Evolutionary conservation across 2,797 vertebrate species (phyloP).

Genomic region (Anabacerthia variegaticeps): DNA sequence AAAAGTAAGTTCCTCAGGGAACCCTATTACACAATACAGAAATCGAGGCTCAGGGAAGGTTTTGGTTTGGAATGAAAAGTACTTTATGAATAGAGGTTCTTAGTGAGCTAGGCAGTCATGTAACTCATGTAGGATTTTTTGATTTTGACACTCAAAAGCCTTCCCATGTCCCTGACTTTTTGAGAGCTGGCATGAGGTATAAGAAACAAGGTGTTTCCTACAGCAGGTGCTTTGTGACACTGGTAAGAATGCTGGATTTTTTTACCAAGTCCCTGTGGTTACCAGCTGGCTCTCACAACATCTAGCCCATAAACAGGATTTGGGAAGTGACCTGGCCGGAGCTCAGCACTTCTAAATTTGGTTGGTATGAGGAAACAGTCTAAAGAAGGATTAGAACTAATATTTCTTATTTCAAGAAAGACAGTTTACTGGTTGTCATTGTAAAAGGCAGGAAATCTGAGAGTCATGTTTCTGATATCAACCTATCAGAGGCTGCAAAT

Average conservation of each 20-base stretch:
- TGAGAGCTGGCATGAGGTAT: neutral
- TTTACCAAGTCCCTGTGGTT: neutral
- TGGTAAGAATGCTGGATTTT: neutral
- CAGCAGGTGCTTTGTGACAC: neutral
- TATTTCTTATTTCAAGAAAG: neutral
- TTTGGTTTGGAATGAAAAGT: neutral
- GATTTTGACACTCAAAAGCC: neutral
- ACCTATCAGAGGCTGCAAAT: neutral
- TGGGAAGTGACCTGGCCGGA: neutral
- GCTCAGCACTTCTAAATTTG: neutral
- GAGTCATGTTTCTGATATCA: neutral
- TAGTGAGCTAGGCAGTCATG: neutral
- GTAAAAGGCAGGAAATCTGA: neutral
- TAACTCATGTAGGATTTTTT: neutral
- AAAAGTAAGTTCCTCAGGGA: neutral
- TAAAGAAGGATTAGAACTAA: neutral
- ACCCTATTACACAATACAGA: neutral
- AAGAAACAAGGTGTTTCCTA: neutral
- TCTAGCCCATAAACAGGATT: neutral
- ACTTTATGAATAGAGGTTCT: neutral
- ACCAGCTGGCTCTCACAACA: neutral
- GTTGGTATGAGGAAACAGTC: neutral
- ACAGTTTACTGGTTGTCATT: neutral
- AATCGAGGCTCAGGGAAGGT: neutral
- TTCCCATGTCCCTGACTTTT: neutral